phyloP scores from a whole-genome alignment of 2,888 invertebrate species.

The Frankliniella fusca region DNA sequence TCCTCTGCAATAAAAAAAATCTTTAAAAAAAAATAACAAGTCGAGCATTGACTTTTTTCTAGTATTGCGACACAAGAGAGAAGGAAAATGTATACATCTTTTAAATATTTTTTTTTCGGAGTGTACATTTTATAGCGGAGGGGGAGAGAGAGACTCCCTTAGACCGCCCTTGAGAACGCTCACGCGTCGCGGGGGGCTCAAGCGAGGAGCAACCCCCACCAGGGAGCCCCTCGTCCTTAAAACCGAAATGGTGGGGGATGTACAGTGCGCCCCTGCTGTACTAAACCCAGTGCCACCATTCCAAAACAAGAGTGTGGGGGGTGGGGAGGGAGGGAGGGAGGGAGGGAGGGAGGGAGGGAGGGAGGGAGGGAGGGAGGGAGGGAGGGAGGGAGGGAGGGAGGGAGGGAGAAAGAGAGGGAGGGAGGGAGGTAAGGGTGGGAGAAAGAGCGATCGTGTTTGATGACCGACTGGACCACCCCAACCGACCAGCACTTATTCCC shows the following conservation, averaged over 20 bases:
- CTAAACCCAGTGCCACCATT: slow-evolving; percentile 19
- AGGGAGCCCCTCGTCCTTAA: too few relatives aligned
- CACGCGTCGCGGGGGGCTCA: not conserved
- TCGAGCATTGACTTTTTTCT: not conserved
- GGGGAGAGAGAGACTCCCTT: too few relatives aligned
- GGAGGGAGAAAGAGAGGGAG: not conserved
- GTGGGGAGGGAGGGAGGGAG: too few relatives aligned
- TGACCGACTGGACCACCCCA: not conserved
- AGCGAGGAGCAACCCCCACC: too few relatives aligned
- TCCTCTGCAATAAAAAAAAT: too few relatives aligned
- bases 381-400: not conserved
- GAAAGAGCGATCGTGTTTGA: not conserved
- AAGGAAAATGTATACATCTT: not conserved
- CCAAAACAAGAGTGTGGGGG: not conserved
- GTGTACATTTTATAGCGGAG: not conserved
- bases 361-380: not conserved
- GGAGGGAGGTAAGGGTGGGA: not conserved
- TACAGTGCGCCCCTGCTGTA: not conserved
- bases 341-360: not conserved
- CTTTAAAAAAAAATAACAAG: too few relatives aligned
- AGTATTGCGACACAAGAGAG: not conserved
- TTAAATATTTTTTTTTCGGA: not conserved
- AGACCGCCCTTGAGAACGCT: not conserved
- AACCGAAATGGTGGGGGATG: too few relatives aligned
- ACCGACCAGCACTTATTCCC: not conserved